phyloP scores from a whole-genome alignment of 2,113 vertebrate genomes.

The Elephantulus edwardii region DNA sequence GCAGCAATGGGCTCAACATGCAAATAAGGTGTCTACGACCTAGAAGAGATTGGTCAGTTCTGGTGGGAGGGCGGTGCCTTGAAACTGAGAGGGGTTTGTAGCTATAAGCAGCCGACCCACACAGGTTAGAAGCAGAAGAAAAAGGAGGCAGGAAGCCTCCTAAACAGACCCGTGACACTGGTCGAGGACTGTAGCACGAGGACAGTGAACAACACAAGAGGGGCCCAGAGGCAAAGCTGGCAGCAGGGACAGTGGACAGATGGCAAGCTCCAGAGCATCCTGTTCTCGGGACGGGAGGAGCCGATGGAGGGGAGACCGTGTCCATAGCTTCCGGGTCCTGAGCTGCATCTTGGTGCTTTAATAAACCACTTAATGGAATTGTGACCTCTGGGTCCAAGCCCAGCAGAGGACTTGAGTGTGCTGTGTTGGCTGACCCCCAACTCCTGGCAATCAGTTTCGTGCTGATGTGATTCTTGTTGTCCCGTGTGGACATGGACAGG shows the following conservation, averaged over 20 bases:
- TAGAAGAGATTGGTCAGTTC: background rate
- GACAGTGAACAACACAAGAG: no score
- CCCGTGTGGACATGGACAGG: background rate
- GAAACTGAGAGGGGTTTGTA: background rate
- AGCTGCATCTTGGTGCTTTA: background rate
- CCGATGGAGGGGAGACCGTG: background rate
- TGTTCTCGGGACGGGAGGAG: background rate
- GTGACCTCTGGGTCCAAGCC: background rate
- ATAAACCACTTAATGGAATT: background rate
- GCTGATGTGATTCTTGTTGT: background rate
- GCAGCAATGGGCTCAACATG: background rate
- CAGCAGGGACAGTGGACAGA: background rate
- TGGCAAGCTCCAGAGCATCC: background rate
- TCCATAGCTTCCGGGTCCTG: background rate
- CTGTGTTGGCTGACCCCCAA: background rate
- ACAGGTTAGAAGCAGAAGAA: background rate
- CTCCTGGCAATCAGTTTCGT: background rate
- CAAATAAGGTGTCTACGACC: background rate
- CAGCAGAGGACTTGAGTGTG: background rate
- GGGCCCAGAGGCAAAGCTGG: no score
- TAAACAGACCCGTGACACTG: background rate
- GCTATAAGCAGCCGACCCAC: background rate
- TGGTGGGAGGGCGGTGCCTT: background rate
- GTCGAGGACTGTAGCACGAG: background rate
- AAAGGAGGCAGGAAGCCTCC: background rate